Base-by-base conservation (phyloP, 2,888 invertebrate species). In the Dryococelus australis region DNA sequence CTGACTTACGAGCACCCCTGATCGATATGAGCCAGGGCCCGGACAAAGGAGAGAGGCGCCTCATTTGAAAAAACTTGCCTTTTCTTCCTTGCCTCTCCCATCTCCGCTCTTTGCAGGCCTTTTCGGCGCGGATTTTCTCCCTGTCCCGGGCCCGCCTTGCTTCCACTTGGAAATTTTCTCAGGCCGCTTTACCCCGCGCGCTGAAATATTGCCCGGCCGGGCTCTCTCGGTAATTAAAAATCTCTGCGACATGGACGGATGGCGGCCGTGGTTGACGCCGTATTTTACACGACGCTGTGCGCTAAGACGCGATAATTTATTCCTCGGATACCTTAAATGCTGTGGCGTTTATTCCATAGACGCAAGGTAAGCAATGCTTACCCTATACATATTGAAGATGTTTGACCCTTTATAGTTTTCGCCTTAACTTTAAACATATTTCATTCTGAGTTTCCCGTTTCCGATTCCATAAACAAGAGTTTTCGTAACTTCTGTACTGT, bases 21-120 rank as follows among this genome's bases (percentile, higher is more conserved):
- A 83, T 83, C 83, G 83, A 83, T 83, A 83, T 83, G 83, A 83
- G 83, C 83, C 83, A 8, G 65, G 8, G 20, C 65, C 65, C 65
- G 20, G 65, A 65, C 65, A 65, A 65, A 65, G 65, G 24, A 24
- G n/a, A n/a, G 65, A 65, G 65, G 65, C 65, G 10, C 65, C 65
- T 65, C 65, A 65, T 65, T 65, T 65, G 10, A 65, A 65, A 65
- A 65, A 65, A 65, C 65, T 65, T 65, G 16, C 65, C 20, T 24
- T 65, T 65, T 65, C 65, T 65, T 65, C 16, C 65, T 16, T 65
- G 8, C 65, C 65, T 5, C 10, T 65, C 20, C 65, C 65, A 24
- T 65, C 65, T 13, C 47, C 47, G 47, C 47, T 47, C 47, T 6
- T 12, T 12, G n/a, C n/a, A n/a, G n/a, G 47, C 47, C 47, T 9